These are phyloP conservation scores for Mythimna ferrago DNA, from an alignment of 2,888 invertebrate species.

Conservation along the genomic window DNA sequence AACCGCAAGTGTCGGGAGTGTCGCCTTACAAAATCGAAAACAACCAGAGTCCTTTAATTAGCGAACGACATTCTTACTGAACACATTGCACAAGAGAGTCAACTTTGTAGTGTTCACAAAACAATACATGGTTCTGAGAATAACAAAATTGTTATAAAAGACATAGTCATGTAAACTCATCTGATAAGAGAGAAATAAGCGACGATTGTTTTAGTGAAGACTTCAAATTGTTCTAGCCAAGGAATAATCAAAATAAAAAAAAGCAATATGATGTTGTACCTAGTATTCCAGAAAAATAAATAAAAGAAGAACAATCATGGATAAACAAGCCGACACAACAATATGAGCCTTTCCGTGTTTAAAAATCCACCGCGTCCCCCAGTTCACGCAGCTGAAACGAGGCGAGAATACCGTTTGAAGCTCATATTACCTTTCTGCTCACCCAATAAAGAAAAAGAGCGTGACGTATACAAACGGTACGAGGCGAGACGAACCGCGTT, in stretches of 20 bases:
- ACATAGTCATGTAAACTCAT: background rate
- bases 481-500: constrained; percentile 60
- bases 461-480: constrained; percentile 62
- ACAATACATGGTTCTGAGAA: background rate
- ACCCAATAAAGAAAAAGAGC: constrained; percentile 61
- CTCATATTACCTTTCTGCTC: constrained; percentile 59
- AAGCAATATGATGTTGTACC: background rate
- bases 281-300: constrained; percentile 4
- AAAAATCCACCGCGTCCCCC: constrained; percentile 39
- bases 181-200: background rate
- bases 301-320: constrained; percentile 9
- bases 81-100: background rate
- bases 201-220: background rate
- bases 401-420: constrained; percentile 57
- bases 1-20: constrained; percentile 71
- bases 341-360: constrained; percentile 24
- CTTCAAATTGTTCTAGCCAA: too few species aligned
- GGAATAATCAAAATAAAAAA: background rate
- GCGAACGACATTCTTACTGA: constrained; percentile 57
- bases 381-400: constrained; percentile 49
- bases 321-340: constrained; percentile 9
- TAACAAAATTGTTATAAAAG: background rate
- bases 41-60: constrained; percentile 79
- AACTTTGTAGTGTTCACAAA: background rate
- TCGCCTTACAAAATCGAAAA: constrained; percentile 81